phyloP scores from a whole-genome alignment of 2,888 invertebrate genomes.

The Agrotis exclamationis region DNA sequence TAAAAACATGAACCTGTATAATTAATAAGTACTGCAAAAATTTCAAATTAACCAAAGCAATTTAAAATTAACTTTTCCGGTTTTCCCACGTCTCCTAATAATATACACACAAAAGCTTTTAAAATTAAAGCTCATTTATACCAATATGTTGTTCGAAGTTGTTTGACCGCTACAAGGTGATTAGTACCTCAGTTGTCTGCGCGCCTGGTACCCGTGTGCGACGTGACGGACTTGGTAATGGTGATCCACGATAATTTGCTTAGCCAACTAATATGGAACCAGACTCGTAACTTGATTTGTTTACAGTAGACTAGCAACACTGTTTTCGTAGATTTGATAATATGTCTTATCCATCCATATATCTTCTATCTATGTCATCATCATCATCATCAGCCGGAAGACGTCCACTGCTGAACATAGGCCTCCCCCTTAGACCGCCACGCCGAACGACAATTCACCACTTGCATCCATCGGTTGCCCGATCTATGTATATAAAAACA shows the following conservation, averaged over 20 bases:
- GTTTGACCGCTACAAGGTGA: slow-evolving; percentile 11
- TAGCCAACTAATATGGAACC: slow-evolving; percentile 32
- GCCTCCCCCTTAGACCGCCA: too few species aligned
- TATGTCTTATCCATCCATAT: too few species aligned
- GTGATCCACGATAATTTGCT: slow-evolving; percentile 26
- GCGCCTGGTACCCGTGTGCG: slow-evolving; percentile 14
- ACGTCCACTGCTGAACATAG: too few species aligned
- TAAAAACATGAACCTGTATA: not conserved
- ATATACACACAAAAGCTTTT: slow-evolving; percentile 6
- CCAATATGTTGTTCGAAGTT: slow-evolving; percentile 3
- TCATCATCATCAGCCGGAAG: too few species aligned
- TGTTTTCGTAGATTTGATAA: not conserved
- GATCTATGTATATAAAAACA: too few species aligned
- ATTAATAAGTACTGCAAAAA: not conserved
- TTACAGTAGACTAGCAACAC: slow-evolving; percentile 20
- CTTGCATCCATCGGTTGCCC: too few species aligned
- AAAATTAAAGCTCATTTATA: slow-evolving; percentile 5
- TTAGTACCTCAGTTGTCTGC: slow-evolving; percentile 20
- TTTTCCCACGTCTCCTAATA: not conserved
- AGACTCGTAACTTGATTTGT: slow-evolving; percentile 16
- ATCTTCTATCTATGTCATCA: too few species aligned
- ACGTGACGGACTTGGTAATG: slow-evolving; percentile 43
- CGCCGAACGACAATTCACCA: too few species aligned
- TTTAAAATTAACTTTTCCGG: not conserved
- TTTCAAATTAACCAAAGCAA: not conserved